Evolutionary conservation across 2,888 invertebrate species (phyloP).

Genomic region (Sarcophaga rosellei): DNA sequence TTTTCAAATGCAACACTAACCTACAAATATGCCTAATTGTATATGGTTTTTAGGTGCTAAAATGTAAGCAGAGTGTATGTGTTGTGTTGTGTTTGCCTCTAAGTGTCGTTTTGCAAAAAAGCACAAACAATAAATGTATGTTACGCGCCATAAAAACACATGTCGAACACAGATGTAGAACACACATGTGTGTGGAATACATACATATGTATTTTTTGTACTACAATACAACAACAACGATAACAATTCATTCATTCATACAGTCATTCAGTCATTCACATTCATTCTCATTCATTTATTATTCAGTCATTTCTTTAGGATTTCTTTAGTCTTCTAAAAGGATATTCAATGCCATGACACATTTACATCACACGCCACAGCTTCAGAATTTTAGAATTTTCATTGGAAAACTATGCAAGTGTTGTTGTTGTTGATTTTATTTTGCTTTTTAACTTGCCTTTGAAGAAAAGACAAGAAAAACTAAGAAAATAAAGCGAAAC

Average conservation of each 20-base stretch:
- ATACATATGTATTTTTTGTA: neutral
- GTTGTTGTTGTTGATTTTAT: slow-evolving; percentile 4
- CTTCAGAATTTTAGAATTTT: neutral
- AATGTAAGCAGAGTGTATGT: neutral
- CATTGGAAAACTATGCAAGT: neutral
- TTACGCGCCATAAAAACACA: slow-evolving; percentile 2
- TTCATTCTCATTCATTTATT: slow-evolving; percentile 1
- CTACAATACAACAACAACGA: neutral
- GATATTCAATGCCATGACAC: slow-evolving; percentile 45
- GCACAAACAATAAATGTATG: slow-evolving; percentile 19
- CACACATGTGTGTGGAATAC: neutral
- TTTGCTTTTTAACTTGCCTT: neutral
- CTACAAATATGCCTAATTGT: slow-evolving; percentile 8
- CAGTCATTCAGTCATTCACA: neutral
- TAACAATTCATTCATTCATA: neutral
- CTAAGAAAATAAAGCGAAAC: neutral
- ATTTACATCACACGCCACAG: neutral
- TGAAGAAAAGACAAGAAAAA: slow-evolving; percentile 18
- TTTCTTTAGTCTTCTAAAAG: neutral
- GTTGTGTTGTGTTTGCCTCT: neutral
- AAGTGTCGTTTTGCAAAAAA: neutral
- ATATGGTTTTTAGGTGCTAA: neutral
- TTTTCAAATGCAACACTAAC: neutral
- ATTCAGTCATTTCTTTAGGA: neutral
- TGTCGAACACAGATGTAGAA: neutral